Conservation (phyloP, 23 tunicate genomes). For the Pegea sp. region DNA sequence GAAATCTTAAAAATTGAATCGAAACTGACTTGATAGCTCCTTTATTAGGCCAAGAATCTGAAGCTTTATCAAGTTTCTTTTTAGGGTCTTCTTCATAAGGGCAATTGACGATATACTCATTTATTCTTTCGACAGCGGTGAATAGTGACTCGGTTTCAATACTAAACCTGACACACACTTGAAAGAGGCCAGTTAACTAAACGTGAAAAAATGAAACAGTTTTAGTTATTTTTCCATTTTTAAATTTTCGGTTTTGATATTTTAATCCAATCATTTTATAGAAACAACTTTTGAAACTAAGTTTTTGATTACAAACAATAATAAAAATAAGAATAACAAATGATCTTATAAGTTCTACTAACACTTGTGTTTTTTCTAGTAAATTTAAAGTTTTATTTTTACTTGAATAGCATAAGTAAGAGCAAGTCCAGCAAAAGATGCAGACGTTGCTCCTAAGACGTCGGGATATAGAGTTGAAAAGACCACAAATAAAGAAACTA, state of each 20-base stretch:
- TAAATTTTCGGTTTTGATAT: not conserved
- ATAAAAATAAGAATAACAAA: too few species aligned
- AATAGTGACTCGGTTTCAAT: constrained; percentile 69
- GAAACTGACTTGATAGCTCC: constrained; percentile 43
- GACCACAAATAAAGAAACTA: constrained; percentile 46
- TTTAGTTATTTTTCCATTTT: too few species aligned
- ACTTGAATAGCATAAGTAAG: constrained; percentile 70
- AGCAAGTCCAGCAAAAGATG: constrained; percentile 63
- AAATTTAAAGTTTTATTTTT: too few species aligned
- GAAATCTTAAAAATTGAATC: not conserved
- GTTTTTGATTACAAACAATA: not conserved
- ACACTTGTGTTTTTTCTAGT: too few species aligned
- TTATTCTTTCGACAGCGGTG: constrained; percentile 75
- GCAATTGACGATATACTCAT: constrained; percentile 52
- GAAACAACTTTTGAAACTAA: not conserved
- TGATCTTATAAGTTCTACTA: too few species aligned
- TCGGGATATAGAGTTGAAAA: constrained; percentile 40
- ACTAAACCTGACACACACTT: constrained; percentile 80
- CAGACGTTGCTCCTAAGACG: constrained; percentile 23
- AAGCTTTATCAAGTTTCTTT: constrained; percentile 2
- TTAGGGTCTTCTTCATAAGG: constrained; percentile 15
- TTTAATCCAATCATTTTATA: not conserved
- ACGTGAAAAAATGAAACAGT: too few species aligned
- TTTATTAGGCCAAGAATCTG: constrained; percentile 43
- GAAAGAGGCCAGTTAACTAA: constrained; percentile 75